A percentile compares a stretch with the other conserved stretches of the same genome.
phyloP scores from a whole-genome alignment of 2,797 vertebrate species.

The Somateria mollissima region DNA sequence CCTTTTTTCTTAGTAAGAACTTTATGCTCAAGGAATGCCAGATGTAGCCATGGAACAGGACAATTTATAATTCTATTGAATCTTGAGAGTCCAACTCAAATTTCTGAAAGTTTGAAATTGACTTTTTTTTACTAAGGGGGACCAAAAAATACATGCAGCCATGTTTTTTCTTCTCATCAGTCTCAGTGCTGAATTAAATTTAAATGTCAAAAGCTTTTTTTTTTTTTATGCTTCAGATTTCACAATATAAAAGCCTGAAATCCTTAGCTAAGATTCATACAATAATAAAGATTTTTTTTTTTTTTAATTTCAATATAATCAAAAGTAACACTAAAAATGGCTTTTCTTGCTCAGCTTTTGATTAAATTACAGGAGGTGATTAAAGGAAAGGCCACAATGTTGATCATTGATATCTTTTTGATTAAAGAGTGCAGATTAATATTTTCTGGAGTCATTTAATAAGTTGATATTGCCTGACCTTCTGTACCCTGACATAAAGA shows the following conservation, averaged over 20 bases:
- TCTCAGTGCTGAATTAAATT: not conserved
- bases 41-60: not conserved
- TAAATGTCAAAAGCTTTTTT: not conserved
- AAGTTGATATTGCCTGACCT: not conserved
- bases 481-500: not conserved
- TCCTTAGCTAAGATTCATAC: not conserved
- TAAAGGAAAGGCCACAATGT: not conserved
- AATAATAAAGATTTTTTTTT: not conserved
- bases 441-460: not conserved
- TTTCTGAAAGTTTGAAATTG: not conserved
- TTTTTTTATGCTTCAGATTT: not conserved
- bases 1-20: not conserved
- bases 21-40: not conserved
- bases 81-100: not conserved
- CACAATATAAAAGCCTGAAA: not conserved
- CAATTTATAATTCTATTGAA: not conserved
- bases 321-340: not conserved
- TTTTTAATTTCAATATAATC: not conserved
- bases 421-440: not conserved
- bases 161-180: not conserved
- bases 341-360: not conserved
- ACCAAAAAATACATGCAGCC: not conserved
- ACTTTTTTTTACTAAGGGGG: not conserved
- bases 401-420: not conserved
- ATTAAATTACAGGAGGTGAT: not conserved